These are phyloP conservation scores for Aphelenchoides fujianensis DNA, from an alignment of 1,140 invertebrate species.

Conservation along the genomic window DNA sequence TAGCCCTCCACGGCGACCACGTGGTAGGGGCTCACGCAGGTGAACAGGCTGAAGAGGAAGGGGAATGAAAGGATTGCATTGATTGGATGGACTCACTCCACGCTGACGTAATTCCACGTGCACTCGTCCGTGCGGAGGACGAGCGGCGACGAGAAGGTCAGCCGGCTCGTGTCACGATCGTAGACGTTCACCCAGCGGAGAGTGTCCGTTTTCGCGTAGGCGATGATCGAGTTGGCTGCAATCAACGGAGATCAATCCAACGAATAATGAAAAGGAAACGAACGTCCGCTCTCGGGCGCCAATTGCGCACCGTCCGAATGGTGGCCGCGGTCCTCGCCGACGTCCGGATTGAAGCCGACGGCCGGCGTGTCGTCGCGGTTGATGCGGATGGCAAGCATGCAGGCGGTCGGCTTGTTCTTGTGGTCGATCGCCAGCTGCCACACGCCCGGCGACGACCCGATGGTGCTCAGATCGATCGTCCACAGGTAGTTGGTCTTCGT, in stretches of 20 bases:
- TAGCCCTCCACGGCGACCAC: background rate
- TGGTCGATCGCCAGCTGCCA: background rate
- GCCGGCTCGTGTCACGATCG: background rate
- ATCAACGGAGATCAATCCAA: background rate
- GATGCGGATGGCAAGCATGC: conserved; percentile 1
- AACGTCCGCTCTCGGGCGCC: background rate
- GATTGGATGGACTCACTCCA: background rate
- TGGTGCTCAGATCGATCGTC: background rate
- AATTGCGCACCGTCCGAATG: conserved; percentile 1
- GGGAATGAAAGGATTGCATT: background rate
- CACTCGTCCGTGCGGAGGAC: background rate
- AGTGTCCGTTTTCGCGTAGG: background rate
- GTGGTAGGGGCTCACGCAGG: background rate
- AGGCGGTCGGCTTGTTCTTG: background rate
- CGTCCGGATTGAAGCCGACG: conserved; percentile 15
- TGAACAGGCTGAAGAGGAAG: background rate
- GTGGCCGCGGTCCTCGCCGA: background rate
- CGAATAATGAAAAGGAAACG: conserved; percentile 3
- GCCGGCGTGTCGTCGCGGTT: background rate
- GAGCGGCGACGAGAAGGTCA: conserved; percentile 11
- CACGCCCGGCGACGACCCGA: background rate
- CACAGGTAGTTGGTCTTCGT: conserved; percentile 3
- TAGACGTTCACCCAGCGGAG: conserved; percentile 2
- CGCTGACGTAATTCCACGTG: conserved; percentile 17
- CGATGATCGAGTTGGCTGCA: conserved; percentile 9